Evolutionary conservation across 2,797 vertebrate genomes (phyloP), one percentile per base, ranked within the genome.

Genomic region (Microctenopoma lineatum): DNA sequence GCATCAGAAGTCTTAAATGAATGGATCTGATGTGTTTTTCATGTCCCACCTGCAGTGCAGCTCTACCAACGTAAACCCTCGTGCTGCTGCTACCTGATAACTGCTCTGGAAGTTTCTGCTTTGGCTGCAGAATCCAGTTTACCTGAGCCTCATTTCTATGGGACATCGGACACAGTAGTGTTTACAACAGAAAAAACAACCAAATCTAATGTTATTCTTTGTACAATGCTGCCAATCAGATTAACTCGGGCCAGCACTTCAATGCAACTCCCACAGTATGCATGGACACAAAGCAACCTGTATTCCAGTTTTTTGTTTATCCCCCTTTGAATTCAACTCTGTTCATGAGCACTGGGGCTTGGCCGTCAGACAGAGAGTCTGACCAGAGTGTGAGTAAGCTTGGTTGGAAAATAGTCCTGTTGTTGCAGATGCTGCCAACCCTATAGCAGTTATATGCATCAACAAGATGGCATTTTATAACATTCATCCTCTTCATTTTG

Each of bases 231-330:
- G 38, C 45, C 16, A 7, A 12, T 16, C 15, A 47, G 13, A 8
- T 5, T 29, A 5, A 46, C 5, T 27, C 12, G 41, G 3, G 5
- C 12, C 29, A 12, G 60, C 9, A 25, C 59, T 42, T 38, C 15
- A 13, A 38, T 4, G 5, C 27, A 73, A 36, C 5, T 39, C 53
- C 34, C 59, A 29, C 55, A 53, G 3, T 13, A 21, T 39, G 21
- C 26, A 21, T 16, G 21, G 47, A 46, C 41, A 63, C 25, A 41
- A 54, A 39, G 32, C 52, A 27, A 39, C 38, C 36, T 42, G 26
- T 48, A 60, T 60, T 54, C 50, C 21, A 53, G n/a, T 46, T 46
- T 59, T 68, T 27, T 25, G n/a, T 58, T 57, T 47, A n/a, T 3
- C 36, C 11, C 11, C 12, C 7, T 61, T 72, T 46, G 21, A 51